A percentile compares a stretch with the other conserved stretches of the same genome.
These are phyloP conservation scores for Dasysyrphus albostriatus DNA, from an alignment of 2,888 invertebrate genomes.

Conservation along the genomic window DNA sequence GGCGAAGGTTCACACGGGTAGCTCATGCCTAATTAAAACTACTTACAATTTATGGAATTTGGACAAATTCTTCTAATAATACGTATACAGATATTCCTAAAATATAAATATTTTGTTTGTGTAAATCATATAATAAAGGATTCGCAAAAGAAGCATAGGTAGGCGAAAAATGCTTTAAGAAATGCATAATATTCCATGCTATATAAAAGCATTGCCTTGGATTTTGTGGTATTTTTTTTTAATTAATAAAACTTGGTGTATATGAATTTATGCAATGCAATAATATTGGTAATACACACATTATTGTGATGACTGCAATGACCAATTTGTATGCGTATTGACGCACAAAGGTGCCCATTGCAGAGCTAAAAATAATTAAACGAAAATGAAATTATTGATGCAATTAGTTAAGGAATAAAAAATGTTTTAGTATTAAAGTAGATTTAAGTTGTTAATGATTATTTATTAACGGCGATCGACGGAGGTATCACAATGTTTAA, in stretches of 20 bases:
- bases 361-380: conserved; percentile 80
- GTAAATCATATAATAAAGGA: not conserved
- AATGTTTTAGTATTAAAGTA: not conserved
- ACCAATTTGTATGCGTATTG: conserved; percentile 83
- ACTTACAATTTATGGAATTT: conserved; percentile 48
- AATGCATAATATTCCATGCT: conserved; percentile 1
- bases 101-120: conserved; percentile 53
- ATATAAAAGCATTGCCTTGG: conserved; percentile 35
- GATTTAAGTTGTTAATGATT: no score
- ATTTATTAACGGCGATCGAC: not conserved
- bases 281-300: conserved; percentile 61
- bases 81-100: conserved; percentile 83
- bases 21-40: not conserved
- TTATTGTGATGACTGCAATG: conserved; percentile 79
- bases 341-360: conserved; percentile 82
- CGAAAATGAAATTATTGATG: conserved; percentile 9
- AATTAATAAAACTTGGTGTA: not conserved
- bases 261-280: conserved; percentile 14
- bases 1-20: conserved; percentile 46
- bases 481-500: not conserved
- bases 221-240: not conserved
- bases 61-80: conserved; percentile 79
- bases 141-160: conserved; percentile 11
- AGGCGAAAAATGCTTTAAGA: conserved; percentile 21
- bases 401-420: not conserved